These are phyloP conservation scores for Phylloscopus whistleri DNA, from an alignment of 2,113 vertebrate genomes.

Conservation along the genomic window DNA sequence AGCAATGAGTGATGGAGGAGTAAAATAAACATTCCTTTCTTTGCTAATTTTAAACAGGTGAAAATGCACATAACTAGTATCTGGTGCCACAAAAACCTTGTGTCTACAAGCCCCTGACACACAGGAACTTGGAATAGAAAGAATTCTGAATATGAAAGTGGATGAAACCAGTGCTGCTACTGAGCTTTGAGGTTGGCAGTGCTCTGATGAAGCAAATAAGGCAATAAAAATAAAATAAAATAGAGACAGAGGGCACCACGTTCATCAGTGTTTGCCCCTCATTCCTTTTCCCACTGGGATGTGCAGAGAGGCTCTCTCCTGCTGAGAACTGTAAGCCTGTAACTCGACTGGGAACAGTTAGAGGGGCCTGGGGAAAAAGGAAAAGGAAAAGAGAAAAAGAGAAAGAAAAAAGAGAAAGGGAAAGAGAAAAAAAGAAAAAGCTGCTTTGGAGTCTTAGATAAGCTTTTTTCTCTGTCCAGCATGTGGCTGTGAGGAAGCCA, in stretches of 20 bases:
- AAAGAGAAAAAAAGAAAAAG: neutral
- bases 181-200: neutral
- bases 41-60: neutral
- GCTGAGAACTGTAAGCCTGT: neutral
- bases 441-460: neutral
- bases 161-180: neutral
- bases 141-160: neutral
- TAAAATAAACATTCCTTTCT: neutral
- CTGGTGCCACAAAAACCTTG: neutral
- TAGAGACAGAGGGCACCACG: neutral
- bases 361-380: neutral
- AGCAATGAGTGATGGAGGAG: neutral
- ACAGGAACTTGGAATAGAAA: neutral
- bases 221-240: neutral
- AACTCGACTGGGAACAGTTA: neutral
- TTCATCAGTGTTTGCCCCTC: neutral
- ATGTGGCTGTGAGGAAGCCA: neutral
- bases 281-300: neutral
- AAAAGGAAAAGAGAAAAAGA: neutral
- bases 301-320: neutral
- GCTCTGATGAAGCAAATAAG: neutral
- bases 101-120: neutral
- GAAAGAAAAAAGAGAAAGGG: neutral
- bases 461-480: neutral
- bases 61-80: neutral